These are phyloP conservation scores for Oreortyx pictus DNA, from an alignment of 2,797 vertebrate genomes.

Conservation along the genomic window DNA sequence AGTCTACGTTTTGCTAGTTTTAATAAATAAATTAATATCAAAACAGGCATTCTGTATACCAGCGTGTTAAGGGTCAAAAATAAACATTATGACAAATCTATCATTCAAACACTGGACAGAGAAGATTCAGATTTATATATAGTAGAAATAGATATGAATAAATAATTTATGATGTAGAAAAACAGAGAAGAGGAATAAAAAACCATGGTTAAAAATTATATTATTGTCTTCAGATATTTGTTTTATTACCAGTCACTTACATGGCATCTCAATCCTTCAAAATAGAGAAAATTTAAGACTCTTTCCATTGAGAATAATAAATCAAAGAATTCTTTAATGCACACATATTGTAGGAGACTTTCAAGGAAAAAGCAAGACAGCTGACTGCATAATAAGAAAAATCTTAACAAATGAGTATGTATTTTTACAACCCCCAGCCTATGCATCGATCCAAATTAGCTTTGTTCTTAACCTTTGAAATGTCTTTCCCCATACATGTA, in stretches of 20 bases:
- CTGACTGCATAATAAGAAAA: not conserved
- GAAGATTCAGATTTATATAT: not conserved
- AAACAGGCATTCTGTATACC: not conserved
- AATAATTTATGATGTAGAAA: not conserved
- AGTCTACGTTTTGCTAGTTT: not conserved
- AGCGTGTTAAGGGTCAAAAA: not conserved
- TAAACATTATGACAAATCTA: not conserved
- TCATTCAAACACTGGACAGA: not conserved
- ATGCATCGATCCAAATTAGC: not conserved
- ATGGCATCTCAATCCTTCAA: not conserved
- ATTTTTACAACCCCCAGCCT: not conserved
- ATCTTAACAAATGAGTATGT: not conserved
- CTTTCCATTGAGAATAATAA: not conserved
- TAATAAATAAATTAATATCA: not conserved
- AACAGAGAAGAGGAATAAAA: not conserved
- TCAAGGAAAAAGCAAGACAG: not conserved
- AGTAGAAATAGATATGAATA: not conserved
- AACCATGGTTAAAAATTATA: not conserved
- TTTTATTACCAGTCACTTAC: conserved; percentile 1
- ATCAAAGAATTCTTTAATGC: not conserved
- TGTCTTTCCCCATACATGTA: not conserved
- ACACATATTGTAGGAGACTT: not conserved
- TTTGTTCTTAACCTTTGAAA: not conserved
- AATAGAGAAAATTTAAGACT: not conserved
- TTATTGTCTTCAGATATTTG: not conserved